A percentile compares a stretch with the other conserved stretches of the same genome.
Conservation (phyloP, 2,113 vertebrate genomes). For the Nerophis lumbriciformis region DNA sequence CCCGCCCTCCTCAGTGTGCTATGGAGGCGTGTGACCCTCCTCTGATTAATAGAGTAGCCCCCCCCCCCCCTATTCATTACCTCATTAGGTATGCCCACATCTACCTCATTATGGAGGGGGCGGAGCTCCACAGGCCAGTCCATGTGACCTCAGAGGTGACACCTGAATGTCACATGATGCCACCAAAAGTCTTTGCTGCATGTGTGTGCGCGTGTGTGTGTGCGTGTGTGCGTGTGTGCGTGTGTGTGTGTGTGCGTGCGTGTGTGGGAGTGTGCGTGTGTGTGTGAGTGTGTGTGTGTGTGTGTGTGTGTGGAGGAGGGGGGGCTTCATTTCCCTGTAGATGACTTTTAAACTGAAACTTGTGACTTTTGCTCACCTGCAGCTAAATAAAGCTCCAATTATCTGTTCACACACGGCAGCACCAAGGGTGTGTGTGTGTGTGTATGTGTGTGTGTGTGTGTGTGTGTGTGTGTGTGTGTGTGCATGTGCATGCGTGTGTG, state of each 20-base stretch:
- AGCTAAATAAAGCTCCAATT: constrained; percentile 32
- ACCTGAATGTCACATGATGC: background rate
- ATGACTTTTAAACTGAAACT: background rate
- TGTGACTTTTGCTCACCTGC: constrained; percentile 25
- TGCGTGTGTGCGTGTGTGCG: background rate
- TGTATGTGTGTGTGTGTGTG: background rate
- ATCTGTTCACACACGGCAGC: constrained; percentile 21
- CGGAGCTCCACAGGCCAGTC: constrained; percentile 51
- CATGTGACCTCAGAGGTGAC: background rate
- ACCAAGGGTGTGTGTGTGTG: background rate
- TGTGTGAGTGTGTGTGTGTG: too few relatives aligned
- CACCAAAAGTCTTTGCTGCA: background rate
- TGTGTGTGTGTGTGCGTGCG: too few relatives aligned
- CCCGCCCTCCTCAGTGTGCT: too few relatives aligned
- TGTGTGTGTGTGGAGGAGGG: too few relatives aligned
- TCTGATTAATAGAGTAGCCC: constrained; percentile 75
- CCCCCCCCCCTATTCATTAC: constrained; percentile 64
- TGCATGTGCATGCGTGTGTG: background rate
- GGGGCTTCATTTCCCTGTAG: constrained; percentile 1
- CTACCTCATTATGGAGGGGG: constrained; percentile 66
- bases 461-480: constrained; percentile 19
- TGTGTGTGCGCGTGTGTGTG: background rate
- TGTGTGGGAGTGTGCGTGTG: too few relatives aligned
- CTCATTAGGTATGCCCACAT: constrained; percentile 70
- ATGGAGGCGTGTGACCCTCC: constrained; percentile 55